phyloP scores from a whole-genome alignment of 2,797 vertebrate genomes.

The Myripristis jacobus region DNA sequence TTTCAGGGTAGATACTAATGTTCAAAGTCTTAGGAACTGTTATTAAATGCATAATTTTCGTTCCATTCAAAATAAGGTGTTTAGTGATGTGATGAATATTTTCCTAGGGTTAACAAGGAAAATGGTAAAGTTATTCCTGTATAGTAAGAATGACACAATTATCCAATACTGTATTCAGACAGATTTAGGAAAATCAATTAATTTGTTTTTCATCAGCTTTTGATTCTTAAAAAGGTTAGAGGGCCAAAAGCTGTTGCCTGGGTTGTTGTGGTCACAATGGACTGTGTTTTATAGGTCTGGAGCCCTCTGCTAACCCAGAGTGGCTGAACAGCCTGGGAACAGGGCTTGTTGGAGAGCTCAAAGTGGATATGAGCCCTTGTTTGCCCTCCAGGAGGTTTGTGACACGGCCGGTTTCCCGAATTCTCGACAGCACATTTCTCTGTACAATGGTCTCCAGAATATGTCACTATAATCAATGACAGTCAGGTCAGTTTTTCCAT shows the following conservation, averaged over 20 bases:
- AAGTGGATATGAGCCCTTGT: constrained; percentile 19
- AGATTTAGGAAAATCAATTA: neutral
- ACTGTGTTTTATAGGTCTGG: constrained; percentile 14
- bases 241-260: constrained; percentile 1
- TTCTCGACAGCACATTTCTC: constrained; percentile 29
- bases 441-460: constrained; percentile 26
- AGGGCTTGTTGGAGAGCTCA: neutral
- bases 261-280: constrained; percentile 6
- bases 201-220: neutral
- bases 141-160: neutral
- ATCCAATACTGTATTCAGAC: constrained; percentile 3
- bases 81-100: neutral
- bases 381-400: constrained; percentile 22
- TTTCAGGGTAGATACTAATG: neutral
- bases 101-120: neutral
- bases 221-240: neutral
- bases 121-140: neutral
- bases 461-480: constrained; percentile 23
- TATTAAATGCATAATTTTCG: too few relatives aligned
- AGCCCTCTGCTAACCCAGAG: neutral
- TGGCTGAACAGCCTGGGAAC: neutral
- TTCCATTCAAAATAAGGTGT: neutral
- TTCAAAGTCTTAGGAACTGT: neutral
- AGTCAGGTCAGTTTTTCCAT: constrained; percentile 54
- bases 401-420: constrained; percentile 16